Conservation (phyloP, 2,797 vertebrate species). For the Siniperca obscura region DNA sequence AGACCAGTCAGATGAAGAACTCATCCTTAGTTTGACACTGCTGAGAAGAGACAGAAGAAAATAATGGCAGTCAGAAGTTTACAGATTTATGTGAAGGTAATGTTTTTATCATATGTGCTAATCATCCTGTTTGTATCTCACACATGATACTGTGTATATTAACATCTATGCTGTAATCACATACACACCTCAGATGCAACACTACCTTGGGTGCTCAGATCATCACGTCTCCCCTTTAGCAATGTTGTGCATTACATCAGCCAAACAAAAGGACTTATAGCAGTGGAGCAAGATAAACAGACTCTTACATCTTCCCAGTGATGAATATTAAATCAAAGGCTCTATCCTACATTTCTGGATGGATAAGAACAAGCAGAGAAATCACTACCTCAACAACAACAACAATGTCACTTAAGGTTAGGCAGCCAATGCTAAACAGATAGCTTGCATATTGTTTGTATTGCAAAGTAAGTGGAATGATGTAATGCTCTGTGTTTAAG, state of each 20-base stretch:
- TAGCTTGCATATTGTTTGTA: conserved; percentile 40
- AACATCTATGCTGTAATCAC: not conserved
- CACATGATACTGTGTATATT: not conserved
- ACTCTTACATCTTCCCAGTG: not conserved
- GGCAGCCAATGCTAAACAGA: not conserved
- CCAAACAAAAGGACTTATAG: conserved; percentile 1
- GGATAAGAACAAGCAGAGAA: not conserved
- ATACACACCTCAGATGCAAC: not conserved
- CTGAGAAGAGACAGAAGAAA: not conserved
- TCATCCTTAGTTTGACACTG: conserved; percentile 12
- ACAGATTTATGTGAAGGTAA: not conserved
- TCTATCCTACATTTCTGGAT: not conserved
- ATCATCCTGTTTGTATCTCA: not conserved
- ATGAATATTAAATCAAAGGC: conserved; percentile 18
- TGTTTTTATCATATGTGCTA: not conserved
- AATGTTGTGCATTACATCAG: not conserved
- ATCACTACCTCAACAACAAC: not conserved
- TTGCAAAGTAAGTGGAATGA: conserved; percentile 47
- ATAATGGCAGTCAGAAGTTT: not conserved
- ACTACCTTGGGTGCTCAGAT: not conserved
- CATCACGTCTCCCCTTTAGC: not conserved
- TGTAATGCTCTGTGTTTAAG: conserved; percentile 14
- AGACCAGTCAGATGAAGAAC: not conserved
- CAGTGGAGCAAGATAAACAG: not conserved
- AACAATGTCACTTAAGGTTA: not conserved